Percentiles rank a stretch among this genome's conserved stretches.
These are phyloP conservation scores for Lethrus apterus DNA, from an alignment of 1,140 invertebrate genomes.

Conservation along the genomic window DNA sequence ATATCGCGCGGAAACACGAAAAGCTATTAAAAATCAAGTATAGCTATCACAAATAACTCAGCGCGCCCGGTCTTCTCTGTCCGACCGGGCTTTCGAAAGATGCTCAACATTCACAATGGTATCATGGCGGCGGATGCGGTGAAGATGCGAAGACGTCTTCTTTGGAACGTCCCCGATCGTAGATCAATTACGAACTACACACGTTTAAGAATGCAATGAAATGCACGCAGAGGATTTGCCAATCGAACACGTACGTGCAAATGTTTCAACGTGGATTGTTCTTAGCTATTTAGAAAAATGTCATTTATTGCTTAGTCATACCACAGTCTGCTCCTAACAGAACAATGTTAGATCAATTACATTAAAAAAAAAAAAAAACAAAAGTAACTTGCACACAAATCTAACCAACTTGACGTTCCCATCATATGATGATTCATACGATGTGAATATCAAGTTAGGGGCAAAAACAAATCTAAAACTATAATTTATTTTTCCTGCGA, in stretches of 20 bases:
- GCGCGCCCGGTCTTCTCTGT: conserved; percentile 10
- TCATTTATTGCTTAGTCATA: conserved; percentile 36
- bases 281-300: conserved; percentile 20
- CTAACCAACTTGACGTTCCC: no score
- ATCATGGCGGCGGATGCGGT: conserved; percentile 20
- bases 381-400: no score
- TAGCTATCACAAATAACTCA: conserved; percentile 37
- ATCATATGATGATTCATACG: no score
- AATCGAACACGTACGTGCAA: conserved; percentile 11
- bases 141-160: conserved; percentile 10
- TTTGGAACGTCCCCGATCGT: conserved; percentile 4
- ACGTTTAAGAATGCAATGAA: conserved; percentile 4
- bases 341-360: no score
- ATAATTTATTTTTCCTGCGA: no score
- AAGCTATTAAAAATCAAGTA: conserved; percentile 33
- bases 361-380: no score
- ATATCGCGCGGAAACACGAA: conserved; percentile 28
- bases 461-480: no score
- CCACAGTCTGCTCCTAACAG: conserved; percentile 22
- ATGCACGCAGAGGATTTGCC: conserved; percentile 12
- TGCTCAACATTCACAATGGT: conserved; percentile 32
- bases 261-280: conserved; percentile 13
- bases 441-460: no score
- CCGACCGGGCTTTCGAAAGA: conserved; percentile 28
- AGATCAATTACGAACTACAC: conserved; percentile 11